Base-by-base conservation (phyloP, 2,113 vertebrate genomes). In the Nannobrachium achirus region DNA sequence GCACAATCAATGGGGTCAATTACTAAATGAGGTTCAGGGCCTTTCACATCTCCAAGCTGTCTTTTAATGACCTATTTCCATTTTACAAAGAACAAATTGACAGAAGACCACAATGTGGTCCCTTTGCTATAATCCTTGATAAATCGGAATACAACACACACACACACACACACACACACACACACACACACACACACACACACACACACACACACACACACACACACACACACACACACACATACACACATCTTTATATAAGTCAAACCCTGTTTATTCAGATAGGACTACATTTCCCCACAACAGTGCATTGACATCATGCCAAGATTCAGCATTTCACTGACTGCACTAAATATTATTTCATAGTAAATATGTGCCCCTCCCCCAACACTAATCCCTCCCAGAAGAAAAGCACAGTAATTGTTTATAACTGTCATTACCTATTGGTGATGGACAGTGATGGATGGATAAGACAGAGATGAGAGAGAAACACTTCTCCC, bases 401-500 rank as follows among this genome's bases (percentile, higher is more conserved):
- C 33, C 4, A 25, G 8, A 20, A 0, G 51, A 53, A 19, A 53
- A 20, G 18, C 18, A 19, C 9, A 10, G 19, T 53, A 53, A 53
- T 53, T 53, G 51, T 18, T 82, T 73, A 75, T 75, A 67, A 73
- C 70, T 63, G 8, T 51, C 0, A 53, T 20, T 53, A 69, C 80
- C 75, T 63, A 72, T 71, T 56, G 57, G 49, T 48, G 64, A 61
- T 64, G 58, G 56, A 75, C 67, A 65, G 51, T 52, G 71, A 82
- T 70, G 73, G 71, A 76, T 75, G 71, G 71, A 83, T 66, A 75
- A 61, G 39, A 77, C 48, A 80, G 86, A 75, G 63, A 77, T 71
- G 62, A 68, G 66, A 66, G 69, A 75, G 72, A 75, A 70, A 80
- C 25, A 33, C 70, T 76, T 58, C 55, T 57, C 73, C 63, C 65